Evolutionary conservation across 2,888 invertebrate species (phyloP).

Genomic region (Rapana venosa): DNA sequence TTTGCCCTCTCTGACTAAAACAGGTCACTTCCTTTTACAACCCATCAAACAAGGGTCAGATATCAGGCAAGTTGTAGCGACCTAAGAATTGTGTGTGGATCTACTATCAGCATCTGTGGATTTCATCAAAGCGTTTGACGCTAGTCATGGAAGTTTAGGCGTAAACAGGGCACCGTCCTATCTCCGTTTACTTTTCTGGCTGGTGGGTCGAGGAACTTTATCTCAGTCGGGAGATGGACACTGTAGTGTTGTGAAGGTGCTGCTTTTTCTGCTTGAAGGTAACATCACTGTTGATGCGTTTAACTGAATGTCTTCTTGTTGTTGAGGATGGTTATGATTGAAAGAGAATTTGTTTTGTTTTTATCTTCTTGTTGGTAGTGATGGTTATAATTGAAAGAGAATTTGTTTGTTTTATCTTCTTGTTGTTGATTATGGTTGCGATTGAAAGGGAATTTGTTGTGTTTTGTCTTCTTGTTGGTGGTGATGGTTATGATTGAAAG

Average conservation of each 20-base stretch:
- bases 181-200: not conserved
- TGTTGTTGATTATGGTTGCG: too few relatives aligned
- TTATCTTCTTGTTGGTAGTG: too few relatives aligned
- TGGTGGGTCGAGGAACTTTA: not conserved
- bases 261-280: not conserved
- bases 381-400: too few relatives aligned
- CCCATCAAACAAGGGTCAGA: not conserved
- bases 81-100: slow-evolving; percentile 6
- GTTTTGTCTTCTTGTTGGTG: too few relatives aligned
- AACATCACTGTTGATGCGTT: not conserved
- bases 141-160: slow-evolving; percentile 18
- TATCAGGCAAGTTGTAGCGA: not conserved
- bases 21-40: not conserved
- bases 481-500: too few relatives aligned
- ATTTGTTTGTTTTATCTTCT: too few relatives aligned
- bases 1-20: too few relatives aligned
- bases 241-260: not conserved
- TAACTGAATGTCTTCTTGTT: too few relatives aligned
- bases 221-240: not conserved
- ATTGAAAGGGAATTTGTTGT: too few relatives aligned
- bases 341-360: too few relatives aligned
- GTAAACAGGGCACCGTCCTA: slow-evolving; percentile 18
- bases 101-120: not conserved
- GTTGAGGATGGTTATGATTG: too few relatives aligned
- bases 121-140: slow-evolving; percentile 7